phyloP scores from a whole-genome alignment of 2,113 vertebrate species.

The Rhinolophus sinicus region DNA sequence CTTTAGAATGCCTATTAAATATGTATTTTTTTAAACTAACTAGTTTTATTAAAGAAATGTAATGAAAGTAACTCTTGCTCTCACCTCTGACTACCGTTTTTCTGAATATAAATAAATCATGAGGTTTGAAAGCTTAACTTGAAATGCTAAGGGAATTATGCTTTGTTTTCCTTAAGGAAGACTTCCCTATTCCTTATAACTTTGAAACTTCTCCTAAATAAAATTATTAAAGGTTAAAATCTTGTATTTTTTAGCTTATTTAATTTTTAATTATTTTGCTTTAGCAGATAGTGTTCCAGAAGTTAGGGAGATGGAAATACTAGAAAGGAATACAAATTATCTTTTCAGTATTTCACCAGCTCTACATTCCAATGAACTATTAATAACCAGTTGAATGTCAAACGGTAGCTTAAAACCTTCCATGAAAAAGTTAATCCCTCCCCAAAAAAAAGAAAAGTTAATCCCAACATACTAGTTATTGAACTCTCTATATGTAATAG shows the following conservation, averaged over 20 bases:
- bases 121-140: constrained; percentile 15
- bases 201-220: constrained; percentile 5
- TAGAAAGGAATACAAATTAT: constrained; percentile 6
- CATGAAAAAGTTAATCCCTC: background rate
- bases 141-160: background rate
- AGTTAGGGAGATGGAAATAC: constrained; percentile 39
- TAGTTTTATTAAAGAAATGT: constrained; percentile 24
- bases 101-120: constrained; percentile 34
- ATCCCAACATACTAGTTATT: constrained; percentile 23
- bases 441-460: too few relatives aligned
- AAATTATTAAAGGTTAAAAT: constrained; percentile 26
- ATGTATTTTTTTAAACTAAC: constrained; percentile 23
- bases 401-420: constrained; percentile 24
- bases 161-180: background rate
- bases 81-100: background rate
- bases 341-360: background rate
- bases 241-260: constrained; percentile 7
- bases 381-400: constrained; percentile 22
- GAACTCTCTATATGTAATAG: background rate
- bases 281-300: background rate
- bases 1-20: background rate
- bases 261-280: constrained; percentile 34
- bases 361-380: background rate
- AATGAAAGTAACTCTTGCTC: background rate
- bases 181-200: background rate